Conservation (phyloP, 2,888 invertebrate genomes). For the Hymenopus coronatus region DNA sequence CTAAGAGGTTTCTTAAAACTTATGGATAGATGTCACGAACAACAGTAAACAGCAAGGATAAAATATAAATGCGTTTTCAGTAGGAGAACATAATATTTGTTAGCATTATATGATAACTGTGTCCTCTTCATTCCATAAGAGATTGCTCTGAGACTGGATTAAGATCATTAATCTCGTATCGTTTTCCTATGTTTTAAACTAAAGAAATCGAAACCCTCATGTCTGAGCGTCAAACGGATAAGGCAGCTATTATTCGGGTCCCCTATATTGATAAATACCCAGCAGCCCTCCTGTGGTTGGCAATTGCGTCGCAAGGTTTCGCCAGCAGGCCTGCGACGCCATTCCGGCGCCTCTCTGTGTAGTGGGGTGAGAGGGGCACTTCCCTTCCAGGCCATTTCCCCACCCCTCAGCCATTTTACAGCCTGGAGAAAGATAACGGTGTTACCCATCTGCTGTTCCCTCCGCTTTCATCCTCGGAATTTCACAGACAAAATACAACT, state of each 20-base stretch:
- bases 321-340: neutral
- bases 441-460: neutral
- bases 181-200: neutral
- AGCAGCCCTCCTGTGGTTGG: neutral
- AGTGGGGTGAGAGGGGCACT: neutral
- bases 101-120: too few species aligned
- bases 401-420: neutral
- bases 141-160: too few species aligned
- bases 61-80: too few species aligned
- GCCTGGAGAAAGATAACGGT: neutral
- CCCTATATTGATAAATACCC: neutral
- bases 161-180: neutral
- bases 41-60: too few species aligned
- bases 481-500: neutral
- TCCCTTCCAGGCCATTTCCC: neutral
- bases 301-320: constrained; percentile 10
- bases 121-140: too few species aligned
- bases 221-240: neutral
- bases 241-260: neutral
- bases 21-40: too few species aligned
- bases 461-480: neutral
- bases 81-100: too few species aligned
- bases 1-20: too few species aligned
- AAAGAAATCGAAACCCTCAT: neutral
- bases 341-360: neutral